Evolutionary conservation across 2,797 vertebrate species (phyloP), one percentile per base, ranked within the genome.

Genomic region (Echiichthys vipera): DNA sequence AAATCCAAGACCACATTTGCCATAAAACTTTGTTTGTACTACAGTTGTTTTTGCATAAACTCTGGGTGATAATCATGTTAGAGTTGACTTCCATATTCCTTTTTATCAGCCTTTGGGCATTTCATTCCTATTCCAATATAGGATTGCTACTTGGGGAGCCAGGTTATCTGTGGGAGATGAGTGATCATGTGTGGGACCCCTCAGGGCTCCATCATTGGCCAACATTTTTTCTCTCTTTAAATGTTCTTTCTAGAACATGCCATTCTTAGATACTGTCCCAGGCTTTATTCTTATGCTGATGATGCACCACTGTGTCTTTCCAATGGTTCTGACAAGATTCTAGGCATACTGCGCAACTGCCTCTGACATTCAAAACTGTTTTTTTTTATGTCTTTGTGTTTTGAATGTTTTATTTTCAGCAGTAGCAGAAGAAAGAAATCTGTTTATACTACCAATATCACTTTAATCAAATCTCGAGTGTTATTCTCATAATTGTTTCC

Each of bases 171-270:
- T 14, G 11, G 10, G 10, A 51, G 22, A 79, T 69, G 11, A 13
- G 18, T 20, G 5, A 45, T 55, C 7, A 14, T 7, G 45, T 29
- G 14, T 43, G 42, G 12, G n/a, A n/a, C 25, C 24, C 65, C 49
- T 56, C 79, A 56, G 49, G 69, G 49, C 14, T 47, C 56, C 8
- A 43, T 55, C 43, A 24, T 34, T 32, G 18, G 50, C 34, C 29
- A 49, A 54, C 20, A n/a, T 49, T 42, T 63, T 18, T 46, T 46
- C 66, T 39, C 12, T 64, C n/a, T 74, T 47, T 37, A 10, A n/a
- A 39, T 40, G 6, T 46, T 59, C n/a, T 17, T 45, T 14, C 4
- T 10, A 13, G 24, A 42, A 62, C 5, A 24, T 27, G 9, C 2
- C 7, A 4, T 45, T 43, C 13, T 29, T 30, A 10, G 25, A 62